Percentiles rank a stretch among this genome's conserved stretches.
Evolutionary conservation across 2,797 vertebrate genomes (phyloP).

Genomic region (Falco cherrug): DNA sequence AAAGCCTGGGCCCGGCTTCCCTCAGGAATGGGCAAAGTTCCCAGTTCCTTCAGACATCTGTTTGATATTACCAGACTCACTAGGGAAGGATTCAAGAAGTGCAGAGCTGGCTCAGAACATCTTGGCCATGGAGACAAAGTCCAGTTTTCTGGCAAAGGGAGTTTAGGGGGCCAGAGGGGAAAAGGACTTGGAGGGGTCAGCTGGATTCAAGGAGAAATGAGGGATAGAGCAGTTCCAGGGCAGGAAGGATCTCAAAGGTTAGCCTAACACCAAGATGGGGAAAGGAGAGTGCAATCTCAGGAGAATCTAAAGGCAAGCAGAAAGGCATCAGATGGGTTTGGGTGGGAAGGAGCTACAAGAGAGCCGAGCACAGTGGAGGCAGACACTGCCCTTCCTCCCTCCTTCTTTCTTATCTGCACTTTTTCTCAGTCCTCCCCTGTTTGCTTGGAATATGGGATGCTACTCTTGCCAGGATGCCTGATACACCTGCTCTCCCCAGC

Average conservation of each 20-base stretch:
- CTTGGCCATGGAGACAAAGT: neutral
- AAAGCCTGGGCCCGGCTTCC: neutral
- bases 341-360: neutral
- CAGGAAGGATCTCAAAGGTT: neutral
- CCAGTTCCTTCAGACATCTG: conserved; percentile 58
- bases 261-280: neutral
- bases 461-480: neutral
- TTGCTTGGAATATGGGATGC: neutral
- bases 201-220: neutral
- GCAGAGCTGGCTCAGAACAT: neutral
- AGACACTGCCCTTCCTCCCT: neutral
- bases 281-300: neutral
- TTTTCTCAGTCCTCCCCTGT: neutral
- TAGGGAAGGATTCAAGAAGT: conserved; percentile 36
- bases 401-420: neutral
- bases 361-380: neutral
- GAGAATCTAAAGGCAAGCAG: neutral
- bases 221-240: neutral
- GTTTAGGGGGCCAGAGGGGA: neutral
- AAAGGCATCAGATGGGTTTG: neutral
- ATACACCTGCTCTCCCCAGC: neutral
- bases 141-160: neutral
- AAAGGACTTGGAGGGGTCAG: neutral
- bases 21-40: conserved; percentile 51
- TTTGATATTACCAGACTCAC: conserved; percentile 47